Evolutionary conservation across 2,113 vertebrate genomes (phyloP).

Genomic region (Acrocephalus arundinaceus): DNA sequence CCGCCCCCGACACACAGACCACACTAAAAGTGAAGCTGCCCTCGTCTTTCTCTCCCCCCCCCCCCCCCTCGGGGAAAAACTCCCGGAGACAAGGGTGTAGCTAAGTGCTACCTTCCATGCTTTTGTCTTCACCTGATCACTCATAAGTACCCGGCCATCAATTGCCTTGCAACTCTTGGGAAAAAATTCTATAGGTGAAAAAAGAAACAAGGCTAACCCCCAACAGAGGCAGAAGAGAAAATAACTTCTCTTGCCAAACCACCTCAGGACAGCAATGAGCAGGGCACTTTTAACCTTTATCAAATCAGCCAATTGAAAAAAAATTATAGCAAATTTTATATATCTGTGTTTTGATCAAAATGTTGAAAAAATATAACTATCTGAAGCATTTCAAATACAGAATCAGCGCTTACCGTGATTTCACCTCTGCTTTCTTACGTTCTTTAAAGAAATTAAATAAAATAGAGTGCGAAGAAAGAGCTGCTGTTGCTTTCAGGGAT

Average conservation of each 20-base stretch:
- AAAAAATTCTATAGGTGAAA: no score
- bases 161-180: no score
- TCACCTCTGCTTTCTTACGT: not conserved
- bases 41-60: no score
- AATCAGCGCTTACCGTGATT: not conserved
- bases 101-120: no score
- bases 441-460: not conserved
- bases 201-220: no score
- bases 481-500: not conserved
- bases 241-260: not conserved
- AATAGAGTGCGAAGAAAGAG: not conserved
- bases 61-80: no score
- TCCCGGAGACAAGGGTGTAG: no score
- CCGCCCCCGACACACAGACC: no score
- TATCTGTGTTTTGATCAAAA: not conserved
- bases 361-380: not conserved
- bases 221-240: not conserved
- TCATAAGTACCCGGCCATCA: no score
- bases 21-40: no score
- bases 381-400: not conserved
- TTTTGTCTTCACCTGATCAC: no score
- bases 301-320: not conserved
- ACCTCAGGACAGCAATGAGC: not conserved
- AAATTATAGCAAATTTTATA: not conserved
- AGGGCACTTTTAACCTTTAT: not conserved